Evolutionary conservation across 1,140 invertebrate genomes (phyloP).

Genomic region (Helicoverpa zea): DNA sequence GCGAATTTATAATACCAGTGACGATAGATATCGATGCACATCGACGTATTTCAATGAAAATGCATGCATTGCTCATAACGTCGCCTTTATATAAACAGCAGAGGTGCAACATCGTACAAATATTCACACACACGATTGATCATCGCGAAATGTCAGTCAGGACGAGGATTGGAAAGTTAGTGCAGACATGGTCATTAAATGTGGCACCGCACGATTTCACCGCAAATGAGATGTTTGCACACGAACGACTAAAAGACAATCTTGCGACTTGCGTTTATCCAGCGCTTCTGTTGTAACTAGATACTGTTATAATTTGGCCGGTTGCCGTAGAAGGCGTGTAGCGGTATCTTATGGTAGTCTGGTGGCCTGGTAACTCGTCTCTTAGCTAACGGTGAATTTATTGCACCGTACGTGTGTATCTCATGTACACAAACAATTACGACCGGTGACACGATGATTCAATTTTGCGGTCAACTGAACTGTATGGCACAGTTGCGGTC

Average conservation of each 20-base stretch:
- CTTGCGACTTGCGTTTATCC: slow-evolving; percentile 44
- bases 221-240: slow-evolving; percentile 64
- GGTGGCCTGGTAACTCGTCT: slow-evolving; percentile 64
- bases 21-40: slow-evolving; percentile 22
- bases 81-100: slow-evolving; percentile 19
- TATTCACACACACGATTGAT: slow-evolving; percentile 30
- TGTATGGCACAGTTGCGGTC: slow-evolving; percentile 1
- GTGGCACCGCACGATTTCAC: slow-evolving; percentile 60
- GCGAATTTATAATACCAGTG: slow-evolving; percentile 28
- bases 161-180: slow-evolving; percentile 56
- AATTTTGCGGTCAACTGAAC: slow-evolving; percentile 50
- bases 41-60: slow-evolving; percentile 44
- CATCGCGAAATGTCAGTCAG: slow-evolving; percentile 43
- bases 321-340: slow-evolving; percentile 66
- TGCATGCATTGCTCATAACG: slow-evolving; percentile 31
- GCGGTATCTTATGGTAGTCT: slow-evolving; percentile 71
- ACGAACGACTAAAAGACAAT: slow-evolving; percentile 45
- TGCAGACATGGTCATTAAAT: slow-evolving; percentile 52
- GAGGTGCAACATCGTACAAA: not conserved
- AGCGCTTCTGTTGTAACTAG: slow-evolving; percentile 50
- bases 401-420: slow-evolving; percentile 51
- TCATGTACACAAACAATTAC: slow-evolving; percentile 40
- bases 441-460: slow-evolving; percentile 49
- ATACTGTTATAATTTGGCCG: slow-evolving; percentile 76
- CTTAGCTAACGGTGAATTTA: slow-evolving; percentile 65